Conservation (phyloP, 2,888 invertebrate species). For the Phortica okadai region DNA sequence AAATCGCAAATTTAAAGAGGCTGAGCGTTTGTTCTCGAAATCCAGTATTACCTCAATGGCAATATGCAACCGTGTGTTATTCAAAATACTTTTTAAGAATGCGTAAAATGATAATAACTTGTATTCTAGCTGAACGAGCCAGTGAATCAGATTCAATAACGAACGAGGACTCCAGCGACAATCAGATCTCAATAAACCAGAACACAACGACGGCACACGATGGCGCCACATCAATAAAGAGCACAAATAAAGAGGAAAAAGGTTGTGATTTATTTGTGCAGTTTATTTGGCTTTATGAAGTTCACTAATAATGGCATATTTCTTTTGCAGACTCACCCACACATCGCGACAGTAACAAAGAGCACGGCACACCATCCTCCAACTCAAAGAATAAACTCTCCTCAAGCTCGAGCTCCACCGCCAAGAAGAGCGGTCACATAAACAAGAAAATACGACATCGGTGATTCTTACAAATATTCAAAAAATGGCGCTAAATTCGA, state of each 20-base stretch:
- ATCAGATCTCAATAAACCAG: constrained; percentile 79
- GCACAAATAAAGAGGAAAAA: constrained; percentile 74
- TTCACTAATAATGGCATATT: background rate
- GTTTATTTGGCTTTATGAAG: background rate
- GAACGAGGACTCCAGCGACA: constrained; percentile 84
- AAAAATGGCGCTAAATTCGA: no score
- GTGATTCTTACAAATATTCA: constrained; percentile 76
- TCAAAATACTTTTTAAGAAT: no score
- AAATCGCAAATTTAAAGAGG: constrained; percentile 97
- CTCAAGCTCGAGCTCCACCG: constrained; percentile 74
- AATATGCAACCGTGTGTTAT: constrained; percentile 85
- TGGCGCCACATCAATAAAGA: constrained; percentile 71
- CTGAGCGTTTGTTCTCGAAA: constrained; percentile 96
- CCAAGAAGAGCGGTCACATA: constrained; percentile 83
- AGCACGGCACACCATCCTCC: constrained; percentile 67
- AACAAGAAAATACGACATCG: constrained; percentile 90
- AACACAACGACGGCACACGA: constrained; percentile 75
- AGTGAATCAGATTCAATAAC: constrained; percentile 93
- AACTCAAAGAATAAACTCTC: constrained; percentile 80
- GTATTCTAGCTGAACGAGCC: constrained; percentile 30
- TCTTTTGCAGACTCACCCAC: constrained; percentile 62
- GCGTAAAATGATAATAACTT: no score
- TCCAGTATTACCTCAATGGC: constrained; percentile 99
- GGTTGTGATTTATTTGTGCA: constrained; percentile 49
- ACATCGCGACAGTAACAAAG: constrained; percentile 70